Percentiles rank a stretch among this genome's conserved stretches.
These are phyloP conservation scores for Zingel zingel DNA, from an alignment of 2,113 vertebrate species.

Conservation along the genomic window DNA sequence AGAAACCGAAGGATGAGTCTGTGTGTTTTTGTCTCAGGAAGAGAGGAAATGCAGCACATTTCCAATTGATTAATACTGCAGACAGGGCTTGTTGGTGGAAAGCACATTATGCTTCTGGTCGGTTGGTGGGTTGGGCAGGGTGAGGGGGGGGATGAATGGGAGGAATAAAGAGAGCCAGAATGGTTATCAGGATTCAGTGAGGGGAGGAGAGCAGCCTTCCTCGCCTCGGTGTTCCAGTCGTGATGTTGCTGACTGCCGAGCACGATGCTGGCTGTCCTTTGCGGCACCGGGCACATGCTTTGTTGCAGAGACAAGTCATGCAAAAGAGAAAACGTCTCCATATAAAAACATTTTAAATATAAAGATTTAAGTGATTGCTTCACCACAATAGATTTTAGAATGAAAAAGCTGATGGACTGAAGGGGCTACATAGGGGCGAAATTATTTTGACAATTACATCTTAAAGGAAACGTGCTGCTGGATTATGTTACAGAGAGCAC, in stretches of 20 bases:
- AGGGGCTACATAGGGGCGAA: too few species aligned
- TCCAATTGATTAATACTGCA: constrained; percentile 80
- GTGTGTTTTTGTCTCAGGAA: constrained; percentile 60
- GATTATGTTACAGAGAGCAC: too few species aligned
- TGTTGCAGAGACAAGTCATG: neutral
- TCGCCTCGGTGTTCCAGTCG: constrained; percentile 1
- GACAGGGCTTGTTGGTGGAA: constrained; percentile 70
- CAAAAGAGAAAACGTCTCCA: neutral
- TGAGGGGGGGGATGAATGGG: constrained; percentile 4
- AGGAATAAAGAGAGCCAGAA: constrained; percentile 36
- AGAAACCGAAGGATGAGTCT: constrained; percentile 1
- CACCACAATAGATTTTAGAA: neutral
- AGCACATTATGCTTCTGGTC: constrained; percentile 73
- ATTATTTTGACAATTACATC: too few species aligned
- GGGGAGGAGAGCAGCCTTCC: constrained; percentile 15
- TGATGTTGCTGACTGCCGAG: neutral
- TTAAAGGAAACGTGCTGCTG: too few species aligned
- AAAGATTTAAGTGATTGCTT: neutral
- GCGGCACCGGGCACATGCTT: neutral
- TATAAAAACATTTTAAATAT: neutral
- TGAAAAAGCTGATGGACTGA: too few species aligned
- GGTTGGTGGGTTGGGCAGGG: constrained; percentile 32
- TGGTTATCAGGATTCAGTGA: constrained; percentile 38
- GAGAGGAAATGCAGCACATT: constrained; percentile 71
- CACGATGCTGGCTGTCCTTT: neutral